These are phyloP conservation scores for Lucilia cuprina DNA, from an alignment of 1,140 invertebrate species.

Conservation along the genomic window DNA sequence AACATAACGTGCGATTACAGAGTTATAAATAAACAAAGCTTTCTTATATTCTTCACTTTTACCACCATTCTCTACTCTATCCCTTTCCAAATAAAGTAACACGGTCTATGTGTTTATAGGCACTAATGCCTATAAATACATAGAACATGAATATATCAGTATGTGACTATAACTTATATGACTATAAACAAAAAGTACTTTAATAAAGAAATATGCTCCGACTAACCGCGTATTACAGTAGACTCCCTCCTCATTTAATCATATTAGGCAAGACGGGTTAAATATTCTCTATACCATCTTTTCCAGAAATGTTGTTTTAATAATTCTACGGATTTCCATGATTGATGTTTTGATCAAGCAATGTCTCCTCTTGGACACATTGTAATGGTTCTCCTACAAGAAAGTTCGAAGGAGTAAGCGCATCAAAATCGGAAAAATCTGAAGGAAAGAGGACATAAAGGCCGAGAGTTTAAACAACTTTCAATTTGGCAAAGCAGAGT, in stretches of 20 bases:
- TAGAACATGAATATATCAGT: too few species aligned
- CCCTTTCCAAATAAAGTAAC: too few species aligned
- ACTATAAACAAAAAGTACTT: too few species aligned
- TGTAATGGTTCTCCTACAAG: neutral
- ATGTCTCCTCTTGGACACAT: neutral
- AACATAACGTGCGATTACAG: too few species aligned
- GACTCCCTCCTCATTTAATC: neutral
- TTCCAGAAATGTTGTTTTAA: neutral
- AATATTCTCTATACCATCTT: neutral
- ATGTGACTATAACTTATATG: too few species aligned
- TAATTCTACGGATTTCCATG: neutral
- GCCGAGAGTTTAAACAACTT: slow-evolving; percentile 36
- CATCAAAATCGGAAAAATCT: neutral
- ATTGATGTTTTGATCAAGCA: neutral
- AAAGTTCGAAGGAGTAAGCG: slow-evolving; percentile 11
- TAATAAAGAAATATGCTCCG: too few species aligned
- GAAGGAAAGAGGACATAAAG: neutral
- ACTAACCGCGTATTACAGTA: neutral
- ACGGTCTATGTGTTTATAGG: too few species aligned
- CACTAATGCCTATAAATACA: too few species aligned
- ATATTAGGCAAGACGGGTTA: neutral
- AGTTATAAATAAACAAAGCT: too few species aligned
- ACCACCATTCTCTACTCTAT: too few species aligned
- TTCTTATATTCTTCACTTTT: too few species aligned
- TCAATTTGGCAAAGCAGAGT: slow-evolving; percentile 45